Percentiles rank a stretch among this genome's conserved stretches.
These are phyloP conservation scores for Drosophila borborema DNA, from an alignment of 2,888 invertebrate species.

Conservation along the genomic window DNA sequence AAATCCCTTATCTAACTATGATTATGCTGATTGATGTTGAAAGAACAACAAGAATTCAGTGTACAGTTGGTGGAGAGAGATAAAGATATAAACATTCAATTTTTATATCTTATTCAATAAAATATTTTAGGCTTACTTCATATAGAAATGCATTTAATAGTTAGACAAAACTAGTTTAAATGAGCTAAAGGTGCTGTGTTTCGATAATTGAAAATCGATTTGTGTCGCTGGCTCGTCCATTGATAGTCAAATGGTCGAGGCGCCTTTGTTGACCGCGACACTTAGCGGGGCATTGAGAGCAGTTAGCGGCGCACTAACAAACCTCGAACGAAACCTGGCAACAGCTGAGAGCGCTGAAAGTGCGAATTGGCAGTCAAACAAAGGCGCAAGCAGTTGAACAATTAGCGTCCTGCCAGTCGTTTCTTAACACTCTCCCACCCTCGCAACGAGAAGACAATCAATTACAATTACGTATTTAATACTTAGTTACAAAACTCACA, in stretches of 20 bases:
- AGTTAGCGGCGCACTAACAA: conserved; percentile 68
- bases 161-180: neutral
- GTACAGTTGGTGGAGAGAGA: too few species aligned
- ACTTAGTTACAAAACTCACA: conserved; percentile 57
- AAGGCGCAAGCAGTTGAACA: conserved; percentile 78
- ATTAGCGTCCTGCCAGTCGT: conserved; percentile 59
- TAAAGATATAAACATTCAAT: too few species aligned
- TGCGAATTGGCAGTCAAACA: conserved; percentile 74
- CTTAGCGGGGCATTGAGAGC: conserved; percentile 80
- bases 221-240: conserved; percentile 1
- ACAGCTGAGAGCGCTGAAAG: conserved; percentile 41
- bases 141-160: too few species aligned
- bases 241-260: conserved; percentile 32
- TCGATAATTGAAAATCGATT: conserved; percentile 11
- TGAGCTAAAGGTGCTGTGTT: conserved; percentile 2
- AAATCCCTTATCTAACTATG: too few species aligned
- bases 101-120: too few species aligned
- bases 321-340: neutral
- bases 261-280: conserved; percentile 71
- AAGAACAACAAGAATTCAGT: too few species aligned
- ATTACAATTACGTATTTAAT: conserved; percentile 58
- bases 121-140: neutral
- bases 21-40: too few species aligned
- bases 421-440: conserved; percentile 4
- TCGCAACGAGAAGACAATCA: conserved; percentile 61